Percentiles rank a stretch among this genome's conserved stretches.
Conservation (phyloP, 2,888 invertebrate species). For the Syrphus vitripennis region DNA sequence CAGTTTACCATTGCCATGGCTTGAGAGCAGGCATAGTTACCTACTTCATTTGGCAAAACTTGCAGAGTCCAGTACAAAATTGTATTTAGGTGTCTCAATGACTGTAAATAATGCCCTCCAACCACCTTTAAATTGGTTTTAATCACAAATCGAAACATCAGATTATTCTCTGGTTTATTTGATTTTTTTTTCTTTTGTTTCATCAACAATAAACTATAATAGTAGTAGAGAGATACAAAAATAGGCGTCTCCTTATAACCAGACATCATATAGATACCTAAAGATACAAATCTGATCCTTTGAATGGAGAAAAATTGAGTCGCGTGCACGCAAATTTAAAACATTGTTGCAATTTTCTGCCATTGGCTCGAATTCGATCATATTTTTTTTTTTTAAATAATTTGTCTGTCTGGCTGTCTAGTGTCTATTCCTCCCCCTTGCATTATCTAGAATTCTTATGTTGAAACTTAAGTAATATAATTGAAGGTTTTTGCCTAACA, state of each 20-base stretch:
- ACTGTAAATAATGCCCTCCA: slow-evolving; percentile 30
- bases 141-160: background rate
- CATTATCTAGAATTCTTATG: background rate
- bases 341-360: slow-evolving; percentile 53
- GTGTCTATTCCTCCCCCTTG: background rate
- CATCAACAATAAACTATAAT: slow-evolving; percentile 63
- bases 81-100: slow-evolving; percentile 46
- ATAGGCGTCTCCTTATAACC: background rate
- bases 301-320: background rate
- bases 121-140: background rate
- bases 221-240: background rate
- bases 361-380: slow-evolving; percentile 6
- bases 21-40: background rate
- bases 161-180: background rate
- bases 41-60: background rate
- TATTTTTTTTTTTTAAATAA: too few relatives aligned
- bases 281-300: slow-evolving; percentile 27
- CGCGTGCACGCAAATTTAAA: slow-evolving; percentile 47
- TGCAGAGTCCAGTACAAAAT: background rate
- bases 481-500: background rate
- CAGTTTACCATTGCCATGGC: background rate
- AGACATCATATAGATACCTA: too few relatives aligned
- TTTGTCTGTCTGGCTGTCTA: background rate
- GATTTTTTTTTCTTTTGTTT: slow-evolving; percentile 7
- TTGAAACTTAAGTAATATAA: background rate